These are phyloP conservation scores for Aporophyla nigra DNA, from an alignment of 2,888 invertebrate species.

Conservation along the genomic window DNA sequence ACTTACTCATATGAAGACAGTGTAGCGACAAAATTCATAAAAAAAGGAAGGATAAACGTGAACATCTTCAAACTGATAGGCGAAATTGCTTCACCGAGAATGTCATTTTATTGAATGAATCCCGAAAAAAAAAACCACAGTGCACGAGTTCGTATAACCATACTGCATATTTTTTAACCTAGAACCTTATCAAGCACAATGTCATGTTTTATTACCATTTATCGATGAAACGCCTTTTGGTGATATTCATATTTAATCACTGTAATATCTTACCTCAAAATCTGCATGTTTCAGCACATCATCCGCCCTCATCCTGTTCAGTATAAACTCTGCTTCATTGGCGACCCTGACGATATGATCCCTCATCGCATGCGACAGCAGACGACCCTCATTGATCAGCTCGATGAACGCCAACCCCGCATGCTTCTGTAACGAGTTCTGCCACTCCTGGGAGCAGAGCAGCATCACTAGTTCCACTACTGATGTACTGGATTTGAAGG, in stretches of 20 bases:
- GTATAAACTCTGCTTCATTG: conserved; percentile 99
- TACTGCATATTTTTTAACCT: neutral
- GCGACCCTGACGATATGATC: conserved; percentile 99
- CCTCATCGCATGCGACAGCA: conserved; percentile 99
- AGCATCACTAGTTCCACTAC: conserved; percentile 99
- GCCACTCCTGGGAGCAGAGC: conserved; percentile 99
- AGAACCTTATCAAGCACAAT: neutral
- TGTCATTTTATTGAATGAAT: neutral
- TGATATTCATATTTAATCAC: neutral
- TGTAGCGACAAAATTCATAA: neutral
- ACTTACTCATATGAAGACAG: neutral
- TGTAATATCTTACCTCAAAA: conserved; percentile 92
- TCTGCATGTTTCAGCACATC: conserved; percentile 99
- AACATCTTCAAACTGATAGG: neutral
- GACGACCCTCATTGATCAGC: conserved; percentile 99
- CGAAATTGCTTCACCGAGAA: neutral
- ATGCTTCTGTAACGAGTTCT: conserved; percentile 99
- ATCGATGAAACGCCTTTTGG: neutral
- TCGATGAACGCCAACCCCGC: conserved; percentile 99
- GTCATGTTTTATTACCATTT: neutral
- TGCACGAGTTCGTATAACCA: neutral
- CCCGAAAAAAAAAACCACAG: too few relatives aligned
- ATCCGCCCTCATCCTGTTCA: conserved; percentile 99
- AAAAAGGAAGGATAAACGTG: neutral
- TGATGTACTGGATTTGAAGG: conserved; percentile 98